phyloP scores from a whole-genome alignment of 2,888 invertebrate species.

The Subacronicta megacephala region DNA sequence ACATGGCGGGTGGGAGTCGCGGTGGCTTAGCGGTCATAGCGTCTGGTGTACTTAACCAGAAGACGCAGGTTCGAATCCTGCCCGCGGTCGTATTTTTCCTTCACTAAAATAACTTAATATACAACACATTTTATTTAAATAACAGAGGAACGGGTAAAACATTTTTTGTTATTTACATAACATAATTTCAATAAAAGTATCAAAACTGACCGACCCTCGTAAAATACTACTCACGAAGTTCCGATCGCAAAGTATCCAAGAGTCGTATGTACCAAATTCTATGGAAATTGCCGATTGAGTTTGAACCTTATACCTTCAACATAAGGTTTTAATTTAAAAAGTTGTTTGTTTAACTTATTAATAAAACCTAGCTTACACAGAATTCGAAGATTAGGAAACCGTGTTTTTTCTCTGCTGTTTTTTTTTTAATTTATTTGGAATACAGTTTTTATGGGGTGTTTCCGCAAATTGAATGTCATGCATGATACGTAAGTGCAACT shows the following conservation, averaged over 20 bases:
- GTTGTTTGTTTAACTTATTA: constrained; percentile 79
- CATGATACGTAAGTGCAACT: no score
- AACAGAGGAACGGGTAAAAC: not conserved
- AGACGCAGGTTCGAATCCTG: no score
- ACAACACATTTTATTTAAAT: not conserved
- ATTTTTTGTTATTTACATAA: constrained; percentile 17
- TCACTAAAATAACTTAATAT: no score
- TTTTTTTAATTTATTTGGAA: constrained; percentile 62
- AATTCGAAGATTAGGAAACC: constrained; percentile 87
- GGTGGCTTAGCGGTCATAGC: no score
- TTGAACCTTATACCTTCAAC: constrained; percentile 24
- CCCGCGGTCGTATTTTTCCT: no score
- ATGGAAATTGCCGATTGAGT: constrained; percentile 46
- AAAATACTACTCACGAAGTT: constrained; percentile 82
- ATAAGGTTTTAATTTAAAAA: constrained; percentile 56
- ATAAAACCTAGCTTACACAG: constrained; percentile 79
- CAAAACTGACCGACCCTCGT: constrained; percentile 64
- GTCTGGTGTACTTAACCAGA: no score
- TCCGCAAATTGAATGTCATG: constrained; percentile 14
- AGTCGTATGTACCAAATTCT: constrained; percentile 68
- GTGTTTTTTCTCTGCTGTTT: constrained; percentile 65
- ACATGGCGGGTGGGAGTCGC: no score
- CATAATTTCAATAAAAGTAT: constrained; percentile 65
- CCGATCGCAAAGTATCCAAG: constrained; percentile 70
- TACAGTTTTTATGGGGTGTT: constrained; percentile 28